A percentile compares a stretch with the other conserved stretches of the same genome.
phyloP scores from a whole-genome alignment of 2,888 invertebrate genomes.

The Chironomus riparius region DNA sequence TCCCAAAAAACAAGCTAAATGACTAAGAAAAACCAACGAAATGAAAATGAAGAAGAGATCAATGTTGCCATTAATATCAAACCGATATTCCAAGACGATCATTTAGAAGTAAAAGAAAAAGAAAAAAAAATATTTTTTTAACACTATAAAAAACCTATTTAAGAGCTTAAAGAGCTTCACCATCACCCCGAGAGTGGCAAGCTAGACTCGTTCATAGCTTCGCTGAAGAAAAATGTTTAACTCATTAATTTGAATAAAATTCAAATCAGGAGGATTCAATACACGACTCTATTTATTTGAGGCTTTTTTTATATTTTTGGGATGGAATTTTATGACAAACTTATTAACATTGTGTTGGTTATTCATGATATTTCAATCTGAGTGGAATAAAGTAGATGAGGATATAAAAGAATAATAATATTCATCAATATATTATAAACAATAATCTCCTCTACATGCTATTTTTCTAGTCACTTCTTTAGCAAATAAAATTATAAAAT shows the following conservation, averaged over 20 bases:
- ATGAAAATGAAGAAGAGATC: constrained; percentile 12
- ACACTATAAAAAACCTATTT: constrained; percentile 20
- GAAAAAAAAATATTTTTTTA: neutral
- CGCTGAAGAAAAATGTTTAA: neutral
- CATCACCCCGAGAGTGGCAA: neutral
- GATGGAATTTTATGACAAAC: constrained; percentile 18
- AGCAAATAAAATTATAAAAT: too few relatives aligned
- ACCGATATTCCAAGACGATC: neutral
- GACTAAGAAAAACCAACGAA: neutral
- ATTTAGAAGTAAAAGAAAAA: constrained; percentile 12
- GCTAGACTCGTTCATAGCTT: neutral
- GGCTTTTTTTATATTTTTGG: neutral
- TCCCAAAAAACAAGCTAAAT: neutral
- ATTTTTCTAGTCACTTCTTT: too few relatives aligned
- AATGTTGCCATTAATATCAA: constrained; percentile 25
- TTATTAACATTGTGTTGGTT: constrained; percentile 13
- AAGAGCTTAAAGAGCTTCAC: neutral
- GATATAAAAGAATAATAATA: neutral
- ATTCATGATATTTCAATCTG: neutral
- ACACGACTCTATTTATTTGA: neutral
- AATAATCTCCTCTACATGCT: neutral
- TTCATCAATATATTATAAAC: neutral
- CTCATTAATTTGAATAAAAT: constrained; percentile 22
- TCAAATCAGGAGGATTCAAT: constrained; percentile 12
- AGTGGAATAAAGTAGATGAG: too few relatives aligned